phyloP scores from a whole-genome alignment of 2,113 vertebrate species.

The Eubucco bourcierii region DNA sequence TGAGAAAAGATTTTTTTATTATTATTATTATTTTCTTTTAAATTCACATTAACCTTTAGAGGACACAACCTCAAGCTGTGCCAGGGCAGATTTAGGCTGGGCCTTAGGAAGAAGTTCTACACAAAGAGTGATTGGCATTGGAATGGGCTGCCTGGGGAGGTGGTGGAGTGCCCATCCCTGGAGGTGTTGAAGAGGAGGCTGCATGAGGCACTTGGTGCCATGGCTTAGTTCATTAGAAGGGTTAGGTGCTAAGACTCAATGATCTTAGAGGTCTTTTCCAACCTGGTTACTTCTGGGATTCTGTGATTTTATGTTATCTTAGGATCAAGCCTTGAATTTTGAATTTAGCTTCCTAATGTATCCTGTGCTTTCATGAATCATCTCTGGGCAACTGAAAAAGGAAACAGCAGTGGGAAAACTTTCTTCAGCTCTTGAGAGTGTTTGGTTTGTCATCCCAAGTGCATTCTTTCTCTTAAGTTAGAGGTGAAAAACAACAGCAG shows the following conservation, averaged over 20 bases:
- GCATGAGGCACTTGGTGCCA: no score
- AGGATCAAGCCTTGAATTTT: not conserved
- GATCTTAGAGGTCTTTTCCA: no score
- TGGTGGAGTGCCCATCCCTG: no score
- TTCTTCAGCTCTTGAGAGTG: not conserved
- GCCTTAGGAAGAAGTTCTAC: no score
- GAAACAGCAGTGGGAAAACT: not conserved
- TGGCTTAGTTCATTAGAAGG: no score
- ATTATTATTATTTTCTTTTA: not conserved
- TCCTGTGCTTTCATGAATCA: not conserved
- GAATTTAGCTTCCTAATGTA: not conserved
- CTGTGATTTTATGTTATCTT: not conserved
- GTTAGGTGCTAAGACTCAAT: no score
- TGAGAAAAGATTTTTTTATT: conserved; percentile 53
- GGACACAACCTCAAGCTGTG: no score
- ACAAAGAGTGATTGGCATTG: no score
- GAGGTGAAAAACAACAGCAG: not conserved
- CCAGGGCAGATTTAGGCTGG: no score
- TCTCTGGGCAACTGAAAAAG: not conserved
- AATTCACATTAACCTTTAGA: not conserved
- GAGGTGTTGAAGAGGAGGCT: no score
- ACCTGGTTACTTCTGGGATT: no score
- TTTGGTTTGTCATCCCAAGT: not conserved
- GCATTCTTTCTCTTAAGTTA: not conserved
- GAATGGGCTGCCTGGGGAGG: no score